Conservation (phyloP, 2,797 vertebrate species). For the Sphenopsis melanotis region DNA sequence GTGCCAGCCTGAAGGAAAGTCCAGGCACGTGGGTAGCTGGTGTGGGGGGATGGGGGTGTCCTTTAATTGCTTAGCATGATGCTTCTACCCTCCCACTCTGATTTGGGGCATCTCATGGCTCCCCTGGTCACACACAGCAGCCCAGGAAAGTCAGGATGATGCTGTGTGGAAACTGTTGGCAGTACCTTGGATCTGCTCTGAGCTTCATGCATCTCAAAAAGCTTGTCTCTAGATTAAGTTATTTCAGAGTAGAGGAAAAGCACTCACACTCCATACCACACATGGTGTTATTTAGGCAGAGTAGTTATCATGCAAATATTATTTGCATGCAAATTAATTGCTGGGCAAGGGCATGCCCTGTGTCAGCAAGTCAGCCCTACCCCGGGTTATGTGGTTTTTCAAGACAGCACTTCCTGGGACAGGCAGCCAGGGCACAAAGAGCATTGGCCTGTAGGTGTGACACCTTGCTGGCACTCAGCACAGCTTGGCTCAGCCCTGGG, state of each 20-base stretch:
- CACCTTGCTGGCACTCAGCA: background rate
- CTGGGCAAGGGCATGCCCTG: background rate
- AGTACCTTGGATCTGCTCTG: background rate
- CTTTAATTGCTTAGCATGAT: background rate
- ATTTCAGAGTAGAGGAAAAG: background rate
- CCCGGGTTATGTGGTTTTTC: background rate
- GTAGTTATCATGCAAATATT: background rate
- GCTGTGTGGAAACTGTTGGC: background rate
- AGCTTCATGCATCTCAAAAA: background rate
- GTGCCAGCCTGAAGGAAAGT: background rate
- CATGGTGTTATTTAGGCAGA: background rate
- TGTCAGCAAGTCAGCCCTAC: background rate
- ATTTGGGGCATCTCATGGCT: background rate
- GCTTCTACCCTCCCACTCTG: background rate
- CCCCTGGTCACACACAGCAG: background rate
- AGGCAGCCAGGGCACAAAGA: background rate
- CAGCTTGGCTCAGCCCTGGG: background rate
- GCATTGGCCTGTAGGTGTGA: background rate
- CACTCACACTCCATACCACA: background rate
- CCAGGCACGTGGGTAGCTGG: fast-evolving
- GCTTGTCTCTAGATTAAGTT: background rate
- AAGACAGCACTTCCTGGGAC: background rate
- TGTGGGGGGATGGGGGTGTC: fast-evolving
- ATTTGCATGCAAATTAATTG: background rate
- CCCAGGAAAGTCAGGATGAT: background rate